Evolutionary conservation across 2,113 vertebrate genomes (phyloP).

Genomic region (Nipponia nippon): DNA sequence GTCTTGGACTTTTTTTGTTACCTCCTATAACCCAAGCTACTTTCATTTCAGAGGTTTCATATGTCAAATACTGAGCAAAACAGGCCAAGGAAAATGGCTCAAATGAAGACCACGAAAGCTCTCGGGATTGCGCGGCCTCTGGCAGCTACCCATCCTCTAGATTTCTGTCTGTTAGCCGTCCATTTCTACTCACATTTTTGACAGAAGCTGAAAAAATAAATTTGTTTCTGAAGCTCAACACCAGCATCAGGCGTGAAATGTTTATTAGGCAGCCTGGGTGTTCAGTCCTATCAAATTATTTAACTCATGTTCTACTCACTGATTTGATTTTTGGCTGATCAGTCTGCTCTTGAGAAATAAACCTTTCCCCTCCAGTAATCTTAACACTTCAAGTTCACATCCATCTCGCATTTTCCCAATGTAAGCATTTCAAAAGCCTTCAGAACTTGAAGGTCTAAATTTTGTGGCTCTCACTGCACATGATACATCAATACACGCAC

Average conservation of each 20-base stretch:
- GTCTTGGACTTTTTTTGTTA: not conserved
- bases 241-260: not conserved
- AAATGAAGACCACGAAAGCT: not conserved
- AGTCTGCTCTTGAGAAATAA: conserved; percentile 15
- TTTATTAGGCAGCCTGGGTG: not conserved
- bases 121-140: not conserved
- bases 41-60: not conserved
- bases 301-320: not conserved
- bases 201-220: not conserved
- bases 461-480: not conserved
- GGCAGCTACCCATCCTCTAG: not conserved
- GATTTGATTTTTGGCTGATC: not conserved
- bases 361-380: not conserved
- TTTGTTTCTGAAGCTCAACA: not conserved
- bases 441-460: not conserved
- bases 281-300: not conserved
- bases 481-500: not conserved
- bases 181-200: not conserved
- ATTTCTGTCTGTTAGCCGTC: not conserved
- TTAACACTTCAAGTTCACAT: not conserved
- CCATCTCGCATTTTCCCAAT: not conserved
- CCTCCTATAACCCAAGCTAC: not conserved
- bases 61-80: not conserved
- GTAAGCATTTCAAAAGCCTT: not conserved
- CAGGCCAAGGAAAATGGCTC: conserved; percentile 5